A percentile compares a stretch with the other conserved stretches of the same genome.
Conservation (phyloP, 2,888 invertebrate genomes). For the Ophioninae sp. region DNA sequence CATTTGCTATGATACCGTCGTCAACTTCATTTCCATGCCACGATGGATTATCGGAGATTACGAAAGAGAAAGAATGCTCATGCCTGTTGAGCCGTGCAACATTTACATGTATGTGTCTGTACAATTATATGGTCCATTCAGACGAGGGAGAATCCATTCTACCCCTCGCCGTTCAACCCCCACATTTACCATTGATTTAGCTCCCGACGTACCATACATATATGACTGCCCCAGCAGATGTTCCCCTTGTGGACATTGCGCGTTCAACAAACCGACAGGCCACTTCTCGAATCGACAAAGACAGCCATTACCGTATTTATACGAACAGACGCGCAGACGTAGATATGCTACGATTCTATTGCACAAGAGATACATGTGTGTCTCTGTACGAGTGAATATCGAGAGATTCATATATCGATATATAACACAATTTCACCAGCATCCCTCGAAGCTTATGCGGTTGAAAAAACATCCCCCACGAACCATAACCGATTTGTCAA, state of each 20-base stretch:
- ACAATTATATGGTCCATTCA: constrained; percentile 33
- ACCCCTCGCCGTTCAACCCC: constrained; percentile 32
- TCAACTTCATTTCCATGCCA: constrained; percentile 13
- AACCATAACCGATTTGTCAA: constrained; percentile 51
- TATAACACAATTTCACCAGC: constrained; percentile 5
- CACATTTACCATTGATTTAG: constrained; percentile 49
- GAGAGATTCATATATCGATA: background rate
- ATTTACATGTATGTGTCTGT: background rate
- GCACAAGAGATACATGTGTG: constrained; percentile 1
- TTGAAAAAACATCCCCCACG: constrained; percentile 48
- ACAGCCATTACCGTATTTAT: constrained; percentile 42
- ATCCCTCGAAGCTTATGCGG: constrained; percentile 22
- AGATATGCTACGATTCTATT: background rate
- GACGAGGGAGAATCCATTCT: constrained; percentile 13
- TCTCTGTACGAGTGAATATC: background rate
- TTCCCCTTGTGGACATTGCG: constrained; percentile 33
- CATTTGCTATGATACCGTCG: background rate
- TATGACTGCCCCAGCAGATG: constrained; percentile 47
- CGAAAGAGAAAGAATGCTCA: constrained; percentile 3
- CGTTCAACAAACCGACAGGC: constrained; percentile 40
- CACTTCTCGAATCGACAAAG: constrained; percentile 40
- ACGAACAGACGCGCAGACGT: constrained; percentile 3
- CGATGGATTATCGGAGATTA: constrained; percentile 12
- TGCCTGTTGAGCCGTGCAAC: background rate
- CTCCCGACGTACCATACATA: constrained; percentile 20